Conservation (phyloP, 2,797 vertebrate genomes). For the Gallinago solitaria region DNA sequence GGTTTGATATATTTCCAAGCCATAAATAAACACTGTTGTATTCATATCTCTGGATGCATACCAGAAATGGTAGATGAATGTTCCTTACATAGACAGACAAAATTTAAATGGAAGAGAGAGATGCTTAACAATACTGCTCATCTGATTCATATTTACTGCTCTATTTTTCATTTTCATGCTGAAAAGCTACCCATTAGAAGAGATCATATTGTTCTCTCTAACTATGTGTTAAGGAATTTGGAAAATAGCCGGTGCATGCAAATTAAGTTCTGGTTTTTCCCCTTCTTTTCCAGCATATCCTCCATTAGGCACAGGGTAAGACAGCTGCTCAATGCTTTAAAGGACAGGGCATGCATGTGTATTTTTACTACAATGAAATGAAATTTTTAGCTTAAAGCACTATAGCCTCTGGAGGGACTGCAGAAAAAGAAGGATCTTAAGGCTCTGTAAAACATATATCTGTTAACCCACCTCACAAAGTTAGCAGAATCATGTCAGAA, state of each 20-base stretch:
- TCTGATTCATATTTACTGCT: background rate
- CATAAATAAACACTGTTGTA: background rate
- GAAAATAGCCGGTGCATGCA: background rate
- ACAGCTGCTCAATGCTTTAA: background rate
- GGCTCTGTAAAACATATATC: background rate
- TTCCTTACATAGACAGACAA: background rate
- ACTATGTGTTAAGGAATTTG: background rate
- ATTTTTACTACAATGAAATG: background rate
- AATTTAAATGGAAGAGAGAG: background rate
- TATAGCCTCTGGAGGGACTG: background rate
- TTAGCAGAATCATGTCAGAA: background rate
- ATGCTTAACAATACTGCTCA: background rate
- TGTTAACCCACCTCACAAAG: background rate
- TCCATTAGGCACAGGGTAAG: background rate
- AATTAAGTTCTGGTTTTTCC: background rate
- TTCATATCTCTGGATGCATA: background rate
- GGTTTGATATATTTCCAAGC: background rate
- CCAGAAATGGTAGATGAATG: background rate
- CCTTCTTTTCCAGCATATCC: background rate
- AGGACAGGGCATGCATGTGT: accelerated
- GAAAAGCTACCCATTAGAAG: background rate
- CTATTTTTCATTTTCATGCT: background rate
- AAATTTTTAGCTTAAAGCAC: background rate
- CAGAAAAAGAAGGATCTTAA: background rate
- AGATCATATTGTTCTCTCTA: background rate